Percentiles rank a stretch among this genome's conserved stretches.
Evolutionary conservation across 2,888 invertebrate genomes (phyloP).

Genomic region (Vandiemenella viatica): DNA sequence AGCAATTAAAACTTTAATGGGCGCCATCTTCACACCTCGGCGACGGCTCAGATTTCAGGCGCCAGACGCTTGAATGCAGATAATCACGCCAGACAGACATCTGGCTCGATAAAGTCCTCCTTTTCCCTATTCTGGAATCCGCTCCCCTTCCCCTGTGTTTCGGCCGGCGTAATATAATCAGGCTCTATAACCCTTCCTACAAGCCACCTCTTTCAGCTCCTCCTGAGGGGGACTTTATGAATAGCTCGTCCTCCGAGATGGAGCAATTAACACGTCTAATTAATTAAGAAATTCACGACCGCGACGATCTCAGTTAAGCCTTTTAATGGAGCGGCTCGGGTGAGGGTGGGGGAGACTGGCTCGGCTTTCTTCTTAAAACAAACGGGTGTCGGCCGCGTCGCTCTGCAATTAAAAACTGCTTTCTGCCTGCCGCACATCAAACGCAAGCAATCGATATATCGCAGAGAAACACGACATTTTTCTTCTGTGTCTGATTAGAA

Average conservation of each 20-base stretch:
- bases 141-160: neutral
- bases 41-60: neutral
- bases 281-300: slow-evolving; percentile 14
- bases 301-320: slow-evolving; percentile 6
- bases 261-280: slow-evolving; percentile 16
- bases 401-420: too few relatives aligned
- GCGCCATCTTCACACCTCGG: neutral
- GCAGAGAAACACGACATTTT: too few relatives aligned
- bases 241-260: neutral
- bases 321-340: slow-evolving; percentile 2
- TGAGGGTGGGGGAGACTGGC: neutral
- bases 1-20: slow-evolving; percentile 10
- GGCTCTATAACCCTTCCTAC: neutral
- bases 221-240: slow-evolving; percentile 3
- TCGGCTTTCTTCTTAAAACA: neutral
- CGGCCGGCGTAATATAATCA: neutral
- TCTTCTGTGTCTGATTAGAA: too few relatives aligned
- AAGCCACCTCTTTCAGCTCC: neutral
- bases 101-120: neutral
- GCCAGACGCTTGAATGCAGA: slow-evolving; percentile 6
- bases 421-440: too few relatives aligned
- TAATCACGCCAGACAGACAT: slow-evolving; percentile 5
- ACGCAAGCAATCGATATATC: too few relatives aligned
- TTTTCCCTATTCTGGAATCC: neutral
- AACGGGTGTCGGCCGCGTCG: neutral